Base-by-base conservation (phyloP, 2,113 vertebrate species). In the Mus pahari region DNA sequence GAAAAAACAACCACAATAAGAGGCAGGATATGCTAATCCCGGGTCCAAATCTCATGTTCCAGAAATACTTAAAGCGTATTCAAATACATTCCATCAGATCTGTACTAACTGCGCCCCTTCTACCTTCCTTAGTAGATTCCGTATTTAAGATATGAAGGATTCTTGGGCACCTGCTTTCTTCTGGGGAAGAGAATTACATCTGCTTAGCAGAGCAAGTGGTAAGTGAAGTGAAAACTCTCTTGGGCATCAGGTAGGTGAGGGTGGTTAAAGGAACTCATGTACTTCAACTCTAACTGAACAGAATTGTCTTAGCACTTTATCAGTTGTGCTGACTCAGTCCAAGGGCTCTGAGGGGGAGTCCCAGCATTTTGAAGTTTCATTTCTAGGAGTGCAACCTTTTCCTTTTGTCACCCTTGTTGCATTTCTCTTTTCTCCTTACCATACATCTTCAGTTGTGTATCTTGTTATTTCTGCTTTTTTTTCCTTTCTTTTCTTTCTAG, bases 291-390 rank as follows among this genome's bases (percentile, higher is more conserved):
- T 89, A 50, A 78, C 8, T 1, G 9, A 89, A 53, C 26, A 8
- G n/a, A 90, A 53, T 19, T 20, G 42, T 71, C 70, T 89, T 10
- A 82, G 55, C 10, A 36, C 58, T 89, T 86, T 64, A 81, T 88
- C 77, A 36, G 7, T 4, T 55, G 12, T 95, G 94, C 96, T 98
- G 97, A 97, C 82, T 97, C 96, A 97, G 96, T 73, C 93, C 86
- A 53, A 48, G 81, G 68, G 28, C 19, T 64, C 39, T 58, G 0
- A 84, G 93, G 97, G 82, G 94, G 96, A 95, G 83, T 95, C 97
- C 97, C 94, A 90, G 45, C 39, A 82, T 90, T 10, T 16, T 88
- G n/a, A 95, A 95, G 94, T 96, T 93, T 98, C 95, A 95, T 97
- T 97, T 97, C 95, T 93, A 97, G 93, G 90, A 90, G 50, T 55